A percentile compares a stretch with the other conserved stretches of the same genome.
Conservation (phyloP, 2,888 invertebrate genomes). For the Apamea epomidion region DNA sequence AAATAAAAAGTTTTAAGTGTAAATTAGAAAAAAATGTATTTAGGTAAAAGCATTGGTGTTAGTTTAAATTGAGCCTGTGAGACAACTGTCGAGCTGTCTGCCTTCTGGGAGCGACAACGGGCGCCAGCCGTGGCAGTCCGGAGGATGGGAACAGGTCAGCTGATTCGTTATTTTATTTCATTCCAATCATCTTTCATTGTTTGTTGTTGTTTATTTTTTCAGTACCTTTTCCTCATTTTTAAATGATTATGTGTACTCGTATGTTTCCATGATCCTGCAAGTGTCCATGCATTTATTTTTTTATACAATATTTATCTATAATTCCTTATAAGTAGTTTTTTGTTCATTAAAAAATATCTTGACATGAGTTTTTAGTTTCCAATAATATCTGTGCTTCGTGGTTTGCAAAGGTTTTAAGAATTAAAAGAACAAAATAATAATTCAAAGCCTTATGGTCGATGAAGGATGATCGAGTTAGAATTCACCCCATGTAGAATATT, state of each 20-base stretch:
- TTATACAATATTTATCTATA: neutral
- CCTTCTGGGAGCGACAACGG: conserved; percentile 92
- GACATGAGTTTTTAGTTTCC: neutral
- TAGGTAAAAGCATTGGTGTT: conserved; percentile 50
- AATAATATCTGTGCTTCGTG: neutral
- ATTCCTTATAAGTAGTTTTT: neutral
- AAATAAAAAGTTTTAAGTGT: conserved; percentile 46
- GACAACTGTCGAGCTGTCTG: conserved; percentile 85
- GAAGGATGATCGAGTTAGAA: neutral
- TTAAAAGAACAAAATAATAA: neutral
- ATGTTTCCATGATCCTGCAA: neutral
- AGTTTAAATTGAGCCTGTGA: conserved; percentile 49
- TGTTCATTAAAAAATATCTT: neutral
- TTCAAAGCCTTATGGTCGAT: neutral
- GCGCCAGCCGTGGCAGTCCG: conserved; percentile 91
- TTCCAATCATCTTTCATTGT: conserved; percentile 12
- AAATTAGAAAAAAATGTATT: conserved; percentile 57
- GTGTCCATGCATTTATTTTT: neutral
- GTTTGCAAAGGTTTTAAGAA: neutral
- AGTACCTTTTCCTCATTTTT: neutral
- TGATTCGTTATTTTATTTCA: conserved; percentile 17
- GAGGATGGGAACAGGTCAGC: conserved; percentile 94
- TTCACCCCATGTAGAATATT: neutral
- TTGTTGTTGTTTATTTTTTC: conserved; percentile 1
- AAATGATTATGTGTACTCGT: neutral